A percentile compares a stretch with the other conserved stretches of the same genome.
phyloP scores from a whole-genome alignment of 1,140 invertebrate species.

The Nebria ingens region DNA sequence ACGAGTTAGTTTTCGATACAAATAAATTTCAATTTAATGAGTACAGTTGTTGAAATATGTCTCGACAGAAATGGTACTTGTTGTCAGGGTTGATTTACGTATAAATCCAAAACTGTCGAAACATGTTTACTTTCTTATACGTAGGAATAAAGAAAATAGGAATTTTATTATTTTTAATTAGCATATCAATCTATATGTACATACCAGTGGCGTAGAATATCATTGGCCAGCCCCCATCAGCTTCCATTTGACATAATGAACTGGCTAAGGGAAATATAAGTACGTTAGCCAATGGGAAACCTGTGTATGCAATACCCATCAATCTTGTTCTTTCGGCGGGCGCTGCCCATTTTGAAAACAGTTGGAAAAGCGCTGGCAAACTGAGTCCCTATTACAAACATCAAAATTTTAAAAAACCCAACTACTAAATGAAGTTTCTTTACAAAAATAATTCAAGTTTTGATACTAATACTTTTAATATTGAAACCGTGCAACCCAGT shows the following conservation, averaged over 20 bases:
- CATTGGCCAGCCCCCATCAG: background rate
- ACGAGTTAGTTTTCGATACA: too few species aligned
- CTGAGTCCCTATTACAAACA: background rate
- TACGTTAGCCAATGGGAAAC: conserved; percentile 4
- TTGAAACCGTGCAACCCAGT: too few species aligned
- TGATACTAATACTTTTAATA: too few species aligned
- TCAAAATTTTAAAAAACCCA: background rate
- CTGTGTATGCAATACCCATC: conserved; percentile 6
- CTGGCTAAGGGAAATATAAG: background rate
- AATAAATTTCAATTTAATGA: too few species aligned
- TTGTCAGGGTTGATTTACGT: too few species aligned
- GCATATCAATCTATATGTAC: too few species aligned
- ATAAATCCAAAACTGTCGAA: too few species aligned
- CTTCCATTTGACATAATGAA: background rate
- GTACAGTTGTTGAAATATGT: too few species aligned
- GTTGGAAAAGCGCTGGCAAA: background rate
- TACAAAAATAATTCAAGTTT: background rate
- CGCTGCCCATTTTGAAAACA: conserved; percentile 1
- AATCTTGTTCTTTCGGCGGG: conserved; percentile 1
- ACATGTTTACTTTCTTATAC: too few species aligned
- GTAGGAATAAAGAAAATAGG: too few species aligned
- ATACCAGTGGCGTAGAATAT: background rate
- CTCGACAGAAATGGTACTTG: too few species aligned
- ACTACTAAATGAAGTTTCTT: background rate
- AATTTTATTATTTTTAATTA: too few species aligned